These are phyloP conservation scores for Sphaerophoria rueppellii DNA, from an alignment of 2,888 invertebrate genomes.

Conservation along the genomic window DNA sequence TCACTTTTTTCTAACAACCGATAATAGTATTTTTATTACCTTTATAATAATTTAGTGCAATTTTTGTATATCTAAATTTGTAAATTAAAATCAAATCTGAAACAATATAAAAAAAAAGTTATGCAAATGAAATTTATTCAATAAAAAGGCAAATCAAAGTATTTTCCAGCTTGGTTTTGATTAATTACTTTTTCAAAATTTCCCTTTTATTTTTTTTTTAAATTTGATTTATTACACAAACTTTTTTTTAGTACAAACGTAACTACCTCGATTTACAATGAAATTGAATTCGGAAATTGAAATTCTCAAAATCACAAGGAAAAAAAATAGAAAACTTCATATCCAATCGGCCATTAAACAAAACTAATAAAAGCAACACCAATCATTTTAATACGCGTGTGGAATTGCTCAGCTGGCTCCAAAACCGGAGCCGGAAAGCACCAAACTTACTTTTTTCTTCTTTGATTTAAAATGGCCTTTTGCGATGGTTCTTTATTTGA, in stretches of 20 bases:
- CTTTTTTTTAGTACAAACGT: neutral
- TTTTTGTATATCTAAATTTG: no score
- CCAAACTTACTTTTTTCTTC: neutral
- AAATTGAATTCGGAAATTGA: conserved; percentile 19
- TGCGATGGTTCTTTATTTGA: conserved; percentile 24
- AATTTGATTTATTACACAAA: conserved; percentile 39
- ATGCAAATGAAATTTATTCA: conserved; percentile 18
- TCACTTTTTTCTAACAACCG: no score
- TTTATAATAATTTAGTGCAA: no score
- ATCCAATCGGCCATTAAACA: conserved; percentile 6
- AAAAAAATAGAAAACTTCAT: neutral
- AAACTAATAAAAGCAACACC: conserved; percentile 37
- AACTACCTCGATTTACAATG: neutral
- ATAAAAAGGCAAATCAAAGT: conserved; percentile 1
- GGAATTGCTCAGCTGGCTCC: conserved; percentile 9
- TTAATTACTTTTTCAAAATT: conserved; percentile 22
- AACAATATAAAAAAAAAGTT: neutral
- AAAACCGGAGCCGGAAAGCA: conserved; percentile 8
- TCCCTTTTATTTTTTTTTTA: conserved; percentile 28
- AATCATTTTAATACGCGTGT: neutral
- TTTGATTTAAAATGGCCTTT: neutral
- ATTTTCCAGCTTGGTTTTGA: conserved; percentile 34
- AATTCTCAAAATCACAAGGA: neutral
- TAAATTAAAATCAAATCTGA: neutral
- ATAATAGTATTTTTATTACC: no score